Conservation (phyloP, 1,140 invertebrate genomes). For the Bathynomus jamesi region DNA sequence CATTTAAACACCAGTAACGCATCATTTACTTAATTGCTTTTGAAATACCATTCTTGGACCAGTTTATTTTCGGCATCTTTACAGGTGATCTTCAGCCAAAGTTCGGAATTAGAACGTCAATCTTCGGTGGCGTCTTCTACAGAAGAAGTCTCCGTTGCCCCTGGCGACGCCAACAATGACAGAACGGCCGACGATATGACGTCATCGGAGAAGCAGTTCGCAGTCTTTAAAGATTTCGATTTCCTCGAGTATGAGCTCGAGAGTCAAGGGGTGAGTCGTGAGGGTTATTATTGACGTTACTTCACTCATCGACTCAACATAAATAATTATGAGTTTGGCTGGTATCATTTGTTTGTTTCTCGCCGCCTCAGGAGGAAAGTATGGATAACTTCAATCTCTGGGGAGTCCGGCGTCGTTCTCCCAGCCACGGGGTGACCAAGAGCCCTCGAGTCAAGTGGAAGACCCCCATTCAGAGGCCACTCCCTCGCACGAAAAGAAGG, state of each 20-base stretch:
- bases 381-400: constrained; percentile 91
- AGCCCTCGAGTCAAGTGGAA: constrained; percentile 34
- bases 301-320: background rate
- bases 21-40: too few species aligned
- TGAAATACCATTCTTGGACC: too few species aligned
- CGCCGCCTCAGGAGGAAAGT: constrained; percentile 62
- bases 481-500: constrained; percentile 18
- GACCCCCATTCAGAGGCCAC: constrained; percentile 25
- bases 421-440: constrained; percentile 59
- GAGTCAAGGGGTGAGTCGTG: constrained; percentile 67
- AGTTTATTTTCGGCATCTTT: too few species aligned
- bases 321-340: background rate
- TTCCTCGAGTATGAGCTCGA: constrained; percentile 97
- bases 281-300: background rate
- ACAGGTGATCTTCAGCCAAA: constrained; percentile 96
- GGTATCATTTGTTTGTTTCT: background rate
- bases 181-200: constrained; percentile 41
- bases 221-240: constrained; percentile 91
- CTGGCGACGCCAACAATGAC: constrained; percentile 38
- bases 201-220: constrained; percentile 69
- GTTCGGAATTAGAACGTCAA: constrained; percentile 89
- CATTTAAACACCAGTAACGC: too few species aligned
- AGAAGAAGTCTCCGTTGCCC: constrained; percentile 70
- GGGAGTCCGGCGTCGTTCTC: constrained; percentile 77
- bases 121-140: constrained; percentile 89